Evolutionary conservation across 92 coral and sea anemone species (phyloP).

Genomic region (Phenganax marumi): DNA sequence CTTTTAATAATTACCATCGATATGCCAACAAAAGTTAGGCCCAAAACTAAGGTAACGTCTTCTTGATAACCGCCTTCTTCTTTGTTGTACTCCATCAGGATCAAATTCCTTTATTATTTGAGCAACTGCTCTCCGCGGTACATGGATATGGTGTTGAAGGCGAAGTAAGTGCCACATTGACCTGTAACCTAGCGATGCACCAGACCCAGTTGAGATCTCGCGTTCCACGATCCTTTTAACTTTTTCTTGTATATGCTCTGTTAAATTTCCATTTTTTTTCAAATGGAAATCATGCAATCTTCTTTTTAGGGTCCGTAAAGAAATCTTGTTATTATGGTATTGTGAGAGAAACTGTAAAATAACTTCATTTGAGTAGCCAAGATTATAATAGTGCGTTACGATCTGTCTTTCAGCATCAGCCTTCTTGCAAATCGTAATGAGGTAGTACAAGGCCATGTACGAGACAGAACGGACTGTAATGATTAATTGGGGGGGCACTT

Average conservation of each 20-base stretch:
- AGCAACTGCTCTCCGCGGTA: slow-evolving; percentile 39
- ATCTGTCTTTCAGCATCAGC: not conserved
- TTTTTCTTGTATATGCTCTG: slow-evolving; percentile 20
- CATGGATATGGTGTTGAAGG: slow-evolving; percentile 48
- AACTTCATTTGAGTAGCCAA: slow-evolving; percentile 49
- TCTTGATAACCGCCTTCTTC: slow-evolving; percentile 46
- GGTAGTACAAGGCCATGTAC: no score
- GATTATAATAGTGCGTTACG: slow-evolving; percentile 36
- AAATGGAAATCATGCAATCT: slow-evolving; percentile 44
- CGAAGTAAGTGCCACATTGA: slow-evolving; percentile 54
- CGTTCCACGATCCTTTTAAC: slow-evolving; percentile 23
- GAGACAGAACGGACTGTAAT: no score
- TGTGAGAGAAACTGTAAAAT: slow-evolving; percentile 41
- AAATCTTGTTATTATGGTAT: slow-evolving; percentile 29
- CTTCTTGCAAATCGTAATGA: not conserved
- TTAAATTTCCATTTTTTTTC: slow-evolving; percentile 43
- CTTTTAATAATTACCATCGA: slow-evolving; percentile 42
- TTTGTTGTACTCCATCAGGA: slow-evolving; percentile 53
- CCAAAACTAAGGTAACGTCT: slow-evolving; percentile 42
- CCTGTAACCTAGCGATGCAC: slow-evolving; percentile 52
- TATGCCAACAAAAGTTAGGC: slow-evolving; percentile 63
- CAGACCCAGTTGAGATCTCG: slow-evolving; percentile 33
- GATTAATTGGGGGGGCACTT: no score
- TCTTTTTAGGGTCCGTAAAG: slow-evolving; percentile 47
- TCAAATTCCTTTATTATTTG: slow-evolving; percentile 44